Evolutionary conservation across 2,888 invertebrate genomes (phyloP), one percentile per base, ranked within the genome.

Genomic region (Macrosiphum euphorbiae): DNA sequence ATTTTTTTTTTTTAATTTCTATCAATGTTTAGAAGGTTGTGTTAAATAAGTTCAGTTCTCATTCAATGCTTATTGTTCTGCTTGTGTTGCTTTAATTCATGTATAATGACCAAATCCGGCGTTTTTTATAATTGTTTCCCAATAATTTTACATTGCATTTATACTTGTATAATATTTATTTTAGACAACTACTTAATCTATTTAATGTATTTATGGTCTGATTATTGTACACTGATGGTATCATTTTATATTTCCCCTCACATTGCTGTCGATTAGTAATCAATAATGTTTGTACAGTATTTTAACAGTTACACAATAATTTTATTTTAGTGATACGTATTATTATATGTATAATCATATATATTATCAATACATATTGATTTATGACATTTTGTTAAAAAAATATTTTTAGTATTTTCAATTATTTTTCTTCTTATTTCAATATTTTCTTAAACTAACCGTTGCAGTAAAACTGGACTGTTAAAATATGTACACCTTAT

Each of bases 151-250:
- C 55, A 41, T 91, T 91, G 55, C 44, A 91, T 92, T 47, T 92
- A 92, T 86, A 92, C 20, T 16, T 87, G 86, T 92, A 87, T 58
- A 26, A 86, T 91, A 86, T 91, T 91, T 50, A 61, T 86, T 86
- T 91, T 91, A 86, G 47, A 61, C 47, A 47, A n/a, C 47, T 47
- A 86, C 58, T 91, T 91, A 85, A 58, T 85, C 58, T 85, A 58
- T 84, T 91, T n/a, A 28, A 55, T 58, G 8, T 91, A 44, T 87
- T 47, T 44, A 61, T 47, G 58, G 91, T 86, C 91, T 86, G 86
- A 92, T 86, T 92, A 87, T 24, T 58, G 35, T 92, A 91, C 47
- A 91, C 91, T 41, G n/a, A 86, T n/a, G 24, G 58, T 61, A 47
- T 35, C 26, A 90, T 52, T 91, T 28, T 55, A 52, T 35, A 26